Base-by-base conservation (phyloP, 2,113 vertebrate genomes). In the Pseudopipra pipra region DNA sequence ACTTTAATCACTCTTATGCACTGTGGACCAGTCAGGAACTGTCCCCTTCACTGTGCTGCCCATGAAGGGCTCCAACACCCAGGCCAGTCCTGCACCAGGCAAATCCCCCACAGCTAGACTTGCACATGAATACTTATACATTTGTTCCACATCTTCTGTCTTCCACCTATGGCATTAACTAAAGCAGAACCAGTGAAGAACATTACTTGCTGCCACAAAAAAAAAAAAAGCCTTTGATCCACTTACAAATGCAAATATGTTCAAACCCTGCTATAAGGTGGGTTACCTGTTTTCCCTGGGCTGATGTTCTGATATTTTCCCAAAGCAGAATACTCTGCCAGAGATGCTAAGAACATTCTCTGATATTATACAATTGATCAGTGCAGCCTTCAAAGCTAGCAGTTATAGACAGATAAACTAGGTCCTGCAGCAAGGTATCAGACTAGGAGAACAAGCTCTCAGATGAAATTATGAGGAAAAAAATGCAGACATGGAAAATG, bases 31-130 rank as follows among this genome's bases (percentile, higher is more conserved):
- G n/a, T 11, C 24, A 71, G 14, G 46, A n/a, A 4, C n/a, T 35
- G 24, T 21, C 47, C n/a, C 15, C n/a, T 54, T 49, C 1, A 1
- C 39, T 5, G 1, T 17, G 31, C 47, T 51, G 63, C 56, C 35
- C 31, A 16, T 1, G 1, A 37, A 21, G 41, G 39, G 14, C 58
- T 54, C 13, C 2, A 0, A 27, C 4, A 49, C 31, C 22, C 25
- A 37, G 44, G 44, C 30, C 39, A 63, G 24, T 39, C 25, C 31
- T 31, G 44, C 23, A 47, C 25, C 22, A 35, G 11, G 23, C 25
- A 55, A 43, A 85, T 49, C 11, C 22, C 43, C 12, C 31, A 21
- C 23, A 35, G 28, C 11, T 0, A 71, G 14, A 58, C 12, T 9
- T 39, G 13, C 41, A 47, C 0, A 1, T 33, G 21, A 62, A 52